Conservation (phyloP, 2,888 invertebrate species). For the Drosophila tripunctata region DNA sequence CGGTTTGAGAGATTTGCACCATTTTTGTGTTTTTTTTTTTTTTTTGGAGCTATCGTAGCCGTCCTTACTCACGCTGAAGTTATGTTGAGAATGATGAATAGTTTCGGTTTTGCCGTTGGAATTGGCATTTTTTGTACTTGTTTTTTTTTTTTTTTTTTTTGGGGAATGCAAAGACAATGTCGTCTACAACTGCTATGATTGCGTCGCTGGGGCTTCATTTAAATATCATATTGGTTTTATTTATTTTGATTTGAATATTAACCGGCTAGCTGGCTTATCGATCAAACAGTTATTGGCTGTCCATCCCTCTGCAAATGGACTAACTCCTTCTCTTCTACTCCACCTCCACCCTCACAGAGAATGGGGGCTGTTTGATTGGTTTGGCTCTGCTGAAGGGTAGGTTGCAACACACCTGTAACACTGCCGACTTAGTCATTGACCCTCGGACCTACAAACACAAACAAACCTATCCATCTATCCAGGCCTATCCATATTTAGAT, state of each 20-base stretch:
- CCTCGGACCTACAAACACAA: conserved; percentile 58
- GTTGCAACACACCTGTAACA: conserved; percentile 45
- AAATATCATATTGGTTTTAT: conserved; percentile 52
- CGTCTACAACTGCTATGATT: conserved; percentile 36
- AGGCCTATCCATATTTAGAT: conserved; percentile 12
- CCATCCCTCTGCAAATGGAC: conserved; percentile 36
- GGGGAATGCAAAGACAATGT: conserved; percentile 41
- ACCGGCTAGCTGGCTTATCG: conserved; percentile 62
- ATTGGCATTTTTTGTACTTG: too few relatives aligned
- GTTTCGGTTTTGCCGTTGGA: background rate
- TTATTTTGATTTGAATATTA: conserved; percentile 73
- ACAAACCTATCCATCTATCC: background rate
- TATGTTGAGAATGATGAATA: conserved; percentile 44
- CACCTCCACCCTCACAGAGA: too few relatives aligned
- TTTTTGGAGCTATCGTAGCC: conserved; percentile 16
- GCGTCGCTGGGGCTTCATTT: conserved; percentile 43
- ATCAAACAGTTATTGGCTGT: conserved; percentile 75
- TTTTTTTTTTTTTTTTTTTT: background rate
- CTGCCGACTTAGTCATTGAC: conserved; percentile 62
- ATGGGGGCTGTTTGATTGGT: background rate
- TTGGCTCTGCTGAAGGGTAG: conserved; percentile 15
- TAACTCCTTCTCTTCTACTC: too few relatives aligned
- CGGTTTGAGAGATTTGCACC: conserved; percentile 83
- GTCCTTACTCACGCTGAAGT: conserved; percentile 33
- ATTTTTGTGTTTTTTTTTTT: conserved; percentile 54